Evolutionary conservation across 2,888 invertebrate species (phyloP).

Genomic region (Malthinus seriepunctatus): DNA sequence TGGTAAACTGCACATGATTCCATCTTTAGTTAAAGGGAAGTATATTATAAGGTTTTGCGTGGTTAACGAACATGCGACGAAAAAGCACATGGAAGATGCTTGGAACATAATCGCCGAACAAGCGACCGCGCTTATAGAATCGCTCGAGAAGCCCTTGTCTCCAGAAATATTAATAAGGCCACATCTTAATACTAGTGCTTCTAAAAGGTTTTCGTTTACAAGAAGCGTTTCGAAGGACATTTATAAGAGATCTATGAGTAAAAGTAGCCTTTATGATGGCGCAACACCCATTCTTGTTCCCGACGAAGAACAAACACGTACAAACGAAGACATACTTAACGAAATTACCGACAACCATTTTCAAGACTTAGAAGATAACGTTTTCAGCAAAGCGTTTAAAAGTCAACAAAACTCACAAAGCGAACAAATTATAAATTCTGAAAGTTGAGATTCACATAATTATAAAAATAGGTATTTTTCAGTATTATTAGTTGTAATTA

Average conservation of each 20-base stretch:
- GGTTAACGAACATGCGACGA: constrained; percentile 74
- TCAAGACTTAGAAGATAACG: constrained; percentile 14
- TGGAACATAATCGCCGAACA: constrained; percentile 65
- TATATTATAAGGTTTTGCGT: constrained; percentile 79
- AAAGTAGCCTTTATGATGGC: constrained; percentile 59
- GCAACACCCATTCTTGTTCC: constrained; percentile 61
- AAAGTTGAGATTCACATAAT: neutral
- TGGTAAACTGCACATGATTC: constrained; percentile 85
- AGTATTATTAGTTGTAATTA: neutral
- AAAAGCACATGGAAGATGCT: constrained; percentile 72
- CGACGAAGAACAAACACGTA: constrained; percentile 44
- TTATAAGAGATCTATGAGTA: constrained; percentile 58
- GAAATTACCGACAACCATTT: constrained; percentile 6
- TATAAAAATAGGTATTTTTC: neutral
- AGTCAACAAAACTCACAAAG: neutral
- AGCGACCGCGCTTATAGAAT: constrained; percentile 61
- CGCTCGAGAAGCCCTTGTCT: constrained; percentile 48
- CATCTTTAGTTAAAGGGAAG: constrained; percentile 74
- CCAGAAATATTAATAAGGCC: constrained; percentile 54
- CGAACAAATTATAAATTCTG: too few relatives aligned
- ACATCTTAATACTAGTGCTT: constrained; percentile 58
- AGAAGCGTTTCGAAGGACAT: constrained; percentile 60
- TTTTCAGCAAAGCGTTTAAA: constrained; percentile 33
- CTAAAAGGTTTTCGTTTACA: constrained; percentile 61
- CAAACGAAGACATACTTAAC: constrained; percentile 23